Evolutionary conservation across 2,888 invertebrate species (phyloP).

Genomic region (Diaperis boleti): DNA sequence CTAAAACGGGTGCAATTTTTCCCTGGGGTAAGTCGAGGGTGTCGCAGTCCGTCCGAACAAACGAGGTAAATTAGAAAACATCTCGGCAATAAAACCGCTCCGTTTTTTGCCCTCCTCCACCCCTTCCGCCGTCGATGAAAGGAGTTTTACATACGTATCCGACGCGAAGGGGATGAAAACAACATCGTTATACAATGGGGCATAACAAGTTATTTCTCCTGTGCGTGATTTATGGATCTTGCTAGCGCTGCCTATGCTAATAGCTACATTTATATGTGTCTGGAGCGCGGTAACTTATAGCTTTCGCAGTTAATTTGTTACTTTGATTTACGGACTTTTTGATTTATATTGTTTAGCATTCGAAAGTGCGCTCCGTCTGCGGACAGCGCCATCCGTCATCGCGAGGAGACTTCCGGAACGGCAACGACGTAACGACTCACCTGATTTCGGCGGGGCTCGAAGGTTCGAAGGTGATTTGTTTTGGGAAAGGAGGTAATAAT

Average conservation of each 20-base stretch:
- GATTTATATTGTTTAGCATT: conserved; percentile 53
- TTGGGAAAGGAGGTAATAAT: no score
- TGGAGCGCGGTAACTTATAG: conserved; percentile 63
- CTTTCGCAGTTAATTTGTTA: conserved; percentile 67
- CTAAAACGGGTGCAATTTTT: conserved; percentile 61
- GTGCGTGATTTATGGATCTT: conserved; percentile 65
- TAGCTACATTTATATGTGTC: conserved; percentile 67
- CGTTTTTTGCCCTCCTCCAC: conserved; percentile 42
- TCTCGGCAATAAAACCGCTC: conserved; percentile 48
- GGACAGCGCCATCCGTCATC: conserved; percentile 10
- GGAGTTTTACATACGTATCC: conserved; percentile 61
- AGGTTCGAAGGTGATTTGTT: no score
- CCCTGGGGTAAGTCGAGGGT: conserved; percentile 61
- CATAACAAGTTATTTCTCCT: conserved; percentile 67
- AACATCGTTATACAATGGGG: conserved; percentile 66
- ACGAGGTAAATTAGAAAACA: conserved; percentile 57
- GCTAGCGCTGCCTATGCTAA: conserved; percentile 67
- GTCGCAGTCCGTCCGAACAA: conserved; percentile 55
- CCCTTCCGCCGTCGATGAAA: conserved; percentile 32
- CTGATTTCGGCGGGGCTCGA: no score
- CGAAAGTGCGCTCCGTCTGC: conserved; percentile 9
- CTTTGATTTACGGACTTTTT: conserved; percentile 66
- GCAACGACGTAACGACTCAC: no score
- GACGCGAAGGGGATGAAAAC: conserved; percentile 63
- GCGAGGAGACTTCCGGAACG: no score